Base-by-base conservation (phyloP, 2,113 vertebrate genomes). In the Hydrolagus affinis region DNA sequence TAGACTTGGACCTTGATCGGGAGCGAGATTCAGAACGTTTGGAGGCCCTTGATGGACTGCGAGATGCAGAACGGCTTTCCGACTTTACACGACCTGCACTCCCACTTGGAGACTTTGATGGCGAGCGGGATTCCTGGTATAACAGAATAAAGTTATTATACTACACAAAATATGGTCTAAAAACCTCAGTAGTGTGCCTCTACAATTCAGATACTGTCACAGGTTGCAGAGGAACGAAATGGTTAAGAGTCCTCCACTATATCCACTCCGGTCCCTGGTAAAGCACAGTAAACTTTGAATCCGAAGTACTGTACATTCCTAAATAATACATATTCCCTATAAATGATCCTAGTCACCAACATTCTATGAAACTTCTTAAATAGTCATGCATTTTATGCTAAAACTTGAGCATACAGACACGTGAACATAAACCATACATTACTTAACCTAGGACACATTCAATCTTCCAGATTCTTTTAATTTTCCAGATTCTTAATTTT, bases 391-490 rank as follows among this genome's bases (percentile, higher is more conserved):
- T 93, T 92, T 94, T 93, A 93, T 93, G 93, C 95, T 93, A 96
- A 91, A 95, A 91, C 92, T 95, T 94, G 90, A 95, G 94, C 93
- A 94, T 94, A 95, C 95, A 97, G 93, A 96, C 93, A 97, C 94
- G 94, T 94, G 94, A 95, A 97, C 95, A 96, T 96, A 97, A 95
- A 95, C 95, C 95, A 94, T 95, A 94, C 95, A 94, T 97, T 97
- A 97, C 96, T 97, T 97, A 97, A 96, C 97, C 96, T 95, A 97
- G 95, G 96, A 96, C 94, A 96, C 95, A 98, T 97, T 97, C 96
- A 96, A 95, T 96, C 96, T 97, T 98, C 96, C 95, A 97, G 96
- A 95, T 96, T 97, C 95, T 96, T 96, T 96, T 96, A 95, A 97
- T 83, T 83, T 83, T 83, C 78, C 76, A 78, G 76, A 80, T 80